Evolutionary conservation across 2,888 invertebrate species (phyloP).

Genomic region (Molanna angustata): DNA sequence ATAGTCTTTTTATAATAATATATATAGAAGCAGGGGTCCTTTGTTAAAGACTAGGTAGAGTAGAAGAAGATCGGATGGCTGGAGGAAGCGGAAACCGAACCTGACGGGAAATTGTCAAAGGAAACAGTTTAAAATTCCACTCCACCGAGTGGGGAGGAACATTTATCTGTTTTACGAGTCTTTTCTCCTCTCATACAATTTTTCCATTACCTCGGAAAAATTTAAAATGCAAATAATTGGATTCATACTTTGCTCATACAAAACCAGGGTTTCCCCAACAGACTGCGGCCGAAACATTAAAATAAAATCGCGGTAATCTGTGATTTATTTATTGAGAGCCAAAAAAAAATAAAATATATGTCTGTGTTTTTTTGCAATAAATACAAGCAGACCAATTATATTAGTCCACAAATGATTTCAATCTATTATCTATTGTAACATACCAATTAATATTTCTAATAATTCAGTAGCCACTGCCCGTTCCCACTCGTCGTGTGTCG

Average conservation of each 20-base stretch:
- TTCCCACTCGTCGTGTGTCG: too few species aligned
- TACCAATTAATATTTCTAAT: too few species aligned
- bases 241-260: slow-evolving; percentile 3
- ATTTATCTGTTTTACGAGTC: slow-evolving; percentile 27
- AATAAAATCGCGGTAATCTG: too few species aligned
- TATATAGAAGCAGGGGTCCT: neutral
- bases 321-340: too few species aligned
- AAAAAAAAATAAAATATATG: too few species aligned
- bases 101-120: slow-evolving; percentile 22
- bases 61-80: neutral
- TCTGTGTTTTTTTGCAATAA: too few species aligned
- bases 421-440: too few species aligned
- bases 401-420: too few species aligned
- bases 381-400: too few species aligned
- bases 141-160: slow-evolving; percentile 16
- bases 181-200: slow-evolving; percentile 18
- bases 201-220: slow-evolving; percentile 4
- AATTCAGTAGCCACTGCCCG: too few species aligned
- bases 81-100: slow-evolving; percentile 8
- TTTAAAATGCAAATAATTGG: slow-evolving; percentile 4
- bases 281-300: too few species aligned
- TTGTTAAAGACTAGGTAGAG: neutral
- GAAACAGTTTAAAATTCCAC: slow-evolving; percentile 21
- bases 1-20: neutral
- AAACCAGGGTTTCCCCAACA: too few species aligned